Evolutionary conservation across 2,888 invertebrate species (phyloP).

Genomic region (Apamea monoglypha): DNA sequence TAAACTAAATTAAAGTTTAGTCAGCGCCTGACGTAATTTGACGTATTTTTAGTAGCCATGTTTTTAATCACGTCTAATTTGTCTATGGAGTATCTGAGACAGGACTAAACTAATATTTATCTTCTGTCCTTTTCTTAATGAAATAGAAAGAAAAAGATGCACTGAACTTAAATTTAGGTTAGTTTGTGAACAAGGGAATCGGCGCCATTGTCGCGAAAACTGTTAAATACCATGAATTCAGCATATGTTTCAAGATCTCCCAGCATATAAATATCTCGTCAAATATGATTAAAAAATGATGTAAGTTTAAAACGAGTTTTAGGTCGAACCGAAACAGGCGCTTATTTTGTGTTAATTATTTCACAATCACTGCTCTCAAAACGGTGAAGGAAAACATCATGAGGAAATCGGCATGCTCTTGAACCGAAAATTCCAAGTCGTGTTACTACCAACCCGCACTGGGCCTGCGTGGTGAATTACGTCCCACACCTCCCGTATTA

Average conservation of each 20-base stretch:
- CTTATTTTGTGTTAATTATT: background rate
- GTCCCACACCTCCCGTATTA: too few species aligned
- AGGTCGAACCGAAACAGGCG: background rate
- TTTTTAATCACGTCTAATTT: too few species aligned
- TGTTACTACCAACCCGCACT: background rate
- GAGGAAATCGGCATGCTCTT: background rate
- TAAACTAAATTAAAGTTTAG: too few species aligned
- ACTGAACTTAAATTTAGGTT: too few species aligned
- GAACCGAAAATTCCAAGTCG: background rate
- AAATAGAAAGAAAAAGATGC: too few species aligned
- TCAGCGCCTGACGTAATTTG: too few species aligned
- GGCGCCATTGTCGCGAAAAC: background rate
- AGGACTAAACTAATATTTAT: too few species aligned
- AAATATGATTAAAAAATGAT: background rate
- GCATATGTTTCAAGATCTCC: background rate
- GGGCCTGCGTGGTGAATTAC: background rate
- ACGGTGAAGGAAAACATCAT: background rate
- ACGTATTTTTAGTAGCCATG: too few species aligned
- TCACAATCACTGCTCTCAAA: background rate
- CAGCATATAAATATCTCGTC: background rate
- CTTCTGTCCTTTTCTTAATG: too few species aligned
- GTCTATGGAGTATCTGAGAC: too few species aligned
- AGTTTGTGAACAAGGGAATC: too few species aligned
- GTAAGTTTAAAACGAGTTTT: too few species aligned
- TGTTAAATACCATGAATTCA: background rate